Base-by-base conservation (phyloP, 2,888 invertebrate genomes). In the Lacanobia wlatinum region DNA sequence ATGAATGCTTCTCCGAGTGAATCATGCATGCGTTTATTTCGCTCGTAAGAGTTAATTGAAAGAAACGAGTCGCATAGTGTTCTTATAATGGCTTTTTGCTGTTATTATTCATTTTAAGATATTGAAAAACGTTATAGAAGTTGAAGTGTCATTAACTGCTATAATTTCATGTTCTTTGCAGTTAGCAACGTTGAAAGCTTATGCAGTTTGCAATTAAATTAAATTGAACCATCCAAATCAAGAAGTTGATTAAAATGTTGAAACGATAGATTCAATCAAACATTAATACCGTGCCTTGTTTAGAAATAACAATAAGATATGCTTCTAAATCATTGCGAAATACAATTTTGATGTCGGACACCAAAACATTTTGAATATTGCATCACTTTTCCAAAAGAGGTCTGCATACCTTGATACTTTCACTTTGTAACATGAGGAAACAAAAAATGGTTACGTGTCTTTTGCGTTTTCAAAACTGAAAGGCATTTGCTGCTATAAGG, bases 391-490 rank as follows among this genome's bases (percentile, higher is more conserved):
- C 59, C 59, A 73, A 81, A 77, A 83, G 64, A 65, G 59, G 60
- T 68, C 60, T 58, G 52, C 50, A 56, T 46, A 48, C 28, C 14
- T 63, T 48, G 18, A 6, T 48, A 73, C 83, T 84, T 84, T 84
- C 83, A 70, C 84, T 84, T 72, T 67, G 43, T 53, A 58, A 76
- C 67, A 74, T 46, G 70, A 73, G 67, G 80, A 77, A 80, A 80
- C 61, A 68, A 76, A 71, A 82, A 73, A 62, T 53, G 43, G 71
- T 73, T 77, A 70, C 67, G 55, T 52, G 16, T 48, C n/a, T 46
- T 16, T 55, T 21, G 46, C 5, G 38, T 77, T 73, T 84, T 75
- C 34, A 77, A 71, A 67, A 70, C 65, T 58, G 34, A 61, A 70
- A 58, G 58, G 48, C 21, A 53, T 21, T 46, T 28, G 14, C 50